phyloP scores from a whole-genome alignment of 2,113 vertebrate genomes.

The Oceanites oceanicus region DNA sequence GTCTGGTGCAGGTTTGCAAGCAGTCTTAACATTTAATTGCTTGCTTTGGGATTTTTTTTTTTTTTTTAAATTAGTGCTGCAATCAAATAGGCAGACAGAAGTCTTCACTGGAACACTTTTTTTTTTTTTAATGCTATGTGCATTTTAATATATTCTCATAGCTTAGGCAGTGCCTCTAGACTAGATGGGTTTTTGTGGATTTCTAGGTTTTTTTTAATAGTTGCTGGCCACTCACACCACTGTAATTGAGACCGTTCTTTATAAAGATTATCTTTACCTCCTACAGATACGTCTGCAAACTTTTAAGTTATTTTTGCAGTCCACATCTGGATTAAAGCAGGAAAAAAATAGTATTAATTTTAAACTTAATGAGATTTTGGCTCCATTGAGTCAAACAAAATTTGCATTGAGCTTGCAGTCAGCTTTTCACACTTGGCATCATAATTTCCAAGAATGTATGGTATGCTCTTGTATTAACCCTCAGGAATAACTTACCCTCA shows the following conservation, averaged over 20 bases:
- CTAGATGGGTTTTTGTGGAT: neutral
- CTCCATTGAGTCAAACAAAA: neutral
- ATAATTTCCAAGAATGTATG: neutral
- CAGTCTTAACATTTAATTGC: neutral
- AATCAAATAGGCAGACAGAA: neutral
- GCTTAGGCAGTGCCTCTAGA: neutral
- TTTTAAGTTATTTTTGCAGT: neutral
- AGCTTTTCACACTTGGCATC: neutral
- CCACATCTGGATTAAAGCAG: neutral
- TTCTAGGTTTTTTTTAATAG: neutral
- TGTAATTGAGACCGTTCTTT: neutral
- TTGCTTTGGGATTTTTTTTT: neutral
- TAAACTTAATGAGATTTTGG: neutral
- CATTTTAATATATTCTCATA: neutral
- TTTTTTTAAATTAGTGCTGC: neutral
- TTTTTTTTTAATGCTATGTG: neutral
- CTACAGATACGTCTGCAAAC: neutral
- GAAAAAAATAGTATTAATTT: neutral
- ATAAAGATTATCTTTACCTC: neutral
- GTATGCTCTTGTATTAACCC: neutral
- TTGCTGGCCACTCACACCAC: neutral
- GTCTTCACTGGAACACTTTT: neutral
- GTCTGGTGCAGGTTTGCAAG: neutral
- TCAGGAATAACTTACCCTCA: neutral
- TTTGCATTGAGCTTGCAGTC: neutral